Percentiles rank a stretch among this genome's conserved stretches.
These are phyloP conservation scores for Tetragonula clypearis DNA, from an alignment of 1,140 invertebrate genomes.

Conservation along the genomic window DNA sequence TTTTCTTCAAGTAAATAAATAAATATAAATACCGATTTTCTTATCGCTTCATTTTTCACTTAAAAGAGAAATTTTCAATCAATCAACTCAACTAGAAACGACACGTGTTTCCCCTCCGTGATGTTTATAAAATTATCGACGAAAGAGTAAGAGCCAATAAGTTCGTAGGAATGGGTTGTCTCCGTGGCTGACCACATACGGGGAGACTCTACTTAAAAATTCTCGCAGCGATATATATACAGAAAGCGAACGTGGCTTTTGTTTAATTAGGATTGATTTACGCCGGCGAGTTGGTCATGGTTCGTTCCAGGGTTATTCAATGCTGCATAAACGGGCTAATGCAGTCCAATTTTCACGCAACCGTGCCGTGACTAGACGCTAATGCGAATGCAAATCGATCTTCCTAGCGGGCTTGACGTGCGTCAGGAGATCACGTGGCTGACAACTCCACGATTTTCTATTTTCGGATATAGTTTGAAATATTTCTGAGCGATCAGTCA, in stretches of 20 bases:
- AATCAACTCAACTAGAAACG: too few species aligned
- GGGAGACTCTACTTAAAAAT: constrained; percentile 4
- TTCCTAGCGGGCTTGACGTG: neutral
- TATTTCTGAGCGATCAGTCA: too few species aligned
- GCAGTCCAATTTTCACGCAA: constrained; percentile 36
- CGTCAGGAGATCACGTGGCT: neutral
- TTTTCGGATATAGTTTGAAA: neutral
- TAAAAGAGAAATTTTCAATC: too few species aligned
- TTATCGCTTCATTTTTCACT: too few species aligned
- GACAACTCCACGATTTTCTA: neutral
- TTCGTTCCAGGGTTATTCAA: constrained; percentile 22
- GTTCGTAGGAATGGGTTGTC: neutral
- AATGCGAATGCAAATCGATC: constrained; percentile 32
- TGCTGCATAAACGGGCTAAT: constrained; percentile 25
- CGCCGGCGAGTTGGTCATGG: constrained; percentile 30
- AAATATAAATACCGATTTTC: too few species aligned
- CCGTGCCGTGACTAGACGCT: constrained; percentile 6
- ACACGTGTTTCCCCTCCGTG: too few species aligned
- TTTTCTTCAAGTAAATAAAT: too few species aligned
- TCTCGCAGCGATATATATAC: neutral
- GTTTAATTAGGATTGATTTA: constrained; percentile 45
- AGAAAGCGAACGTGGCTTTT: neutral
- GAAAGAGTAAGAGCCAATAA: neutral
- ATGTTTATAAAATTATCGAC: neutral
- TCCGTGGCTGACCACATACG: neutral